phyloP scores from a whole-genome alignment of 1,140 invertebrate genomes.

The Cyphomyrmex costatus region DNA sequence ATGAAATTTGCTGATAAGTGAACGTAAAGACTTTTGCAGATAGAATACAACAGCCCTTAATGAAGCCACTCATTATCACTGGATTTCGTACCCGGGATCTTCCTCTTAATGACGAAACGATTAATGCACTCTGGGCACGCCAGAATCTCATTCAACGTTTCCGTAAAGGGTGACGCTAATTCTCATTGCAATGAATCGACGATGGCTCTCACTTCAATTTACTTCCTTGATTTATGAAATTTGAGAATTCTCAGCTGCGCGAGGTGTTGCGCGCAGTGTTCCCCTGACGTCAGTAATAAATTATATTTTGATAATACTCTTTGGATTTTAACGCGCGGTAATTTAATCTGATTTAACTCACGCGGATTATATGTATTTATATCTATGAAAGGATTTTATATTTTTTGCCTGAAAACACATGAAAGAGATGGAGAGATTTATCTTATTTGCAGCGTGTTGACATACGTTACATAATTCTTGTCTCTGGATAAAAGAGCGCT shows the following conservation, averaged over 20 bases:
- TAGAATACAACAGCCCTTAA: constrained; percentile 68
- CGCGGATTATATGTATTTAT: constrained; percentile 30
- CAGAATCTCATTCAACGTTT: constrained; percentile 55
- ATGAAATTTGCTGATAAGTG: background rate
- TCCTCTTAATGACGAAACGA: constrained; percentile 76
- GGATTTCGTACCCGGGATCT: constrained; percentile 66
- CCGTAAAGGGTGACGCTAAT: constrained; percentile 57
- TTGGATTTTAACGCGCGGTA: constrained; percentile 20
- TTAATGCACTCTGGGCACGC: constrained; percentile 70
- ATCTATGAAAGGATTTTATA: constrained; percentile 15
- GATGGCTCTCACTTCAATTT: constrained; percentile 49
- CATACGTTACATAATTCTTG: constrained; percentile 27
- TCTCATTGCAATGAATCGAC: constrained; percentile 56
- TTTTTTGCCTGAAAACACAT: constrained; percentile 16
- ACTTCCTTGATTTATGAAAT: constrained; percentile 58
- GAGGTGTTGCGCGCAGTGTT: background rate
- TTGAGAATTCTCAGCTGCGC: constrained; percentile 19
- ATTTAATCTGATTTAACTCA: constrained; percentile 46
- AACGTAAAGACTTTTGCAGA: constrained; percentile 13
- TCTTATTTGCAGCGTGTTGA: constrained; percentile 43
- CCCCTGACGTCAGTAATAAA: constrained; percentile 24
- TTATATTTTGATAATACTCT: constrained; percentile 40
- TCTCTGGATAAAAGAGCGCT: constrained; percentile 15
- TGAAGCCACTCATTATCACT: constrained; percentile 77
- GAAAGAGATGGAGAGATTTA: constrained; percentile 21